Evolutionary conservation across 2,797 vertebrate genomes (phyloP).

Genomic region (Tragopan temminckii): DNA sequence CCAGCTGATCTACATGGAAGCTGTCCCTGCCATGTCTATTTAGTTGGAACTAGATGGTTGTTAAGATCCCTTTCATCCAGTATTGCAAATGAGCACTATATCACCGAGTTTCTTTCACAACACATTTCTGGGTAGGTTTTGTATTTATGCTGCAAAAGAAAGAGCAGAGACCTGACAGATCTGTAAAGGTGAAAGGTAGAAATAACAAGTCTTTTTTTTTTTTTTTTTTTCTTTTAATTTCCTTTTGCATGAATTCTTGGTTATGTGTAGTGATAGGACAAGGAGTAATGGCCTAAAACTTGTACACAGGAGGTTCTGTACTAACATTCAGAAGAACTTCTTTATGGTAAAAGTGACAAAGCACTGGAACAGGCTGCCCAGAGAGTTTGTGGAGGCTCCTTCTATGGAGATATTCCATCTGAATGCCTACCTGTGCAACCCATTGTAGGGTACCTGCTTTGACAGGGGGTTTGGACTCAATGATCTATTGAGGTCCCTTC

Average conservation of each 20-base stretch:
- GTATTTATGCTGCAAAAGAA: neutral
- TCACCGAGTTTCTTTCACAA: neutral
- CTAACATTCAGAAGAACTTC: no score
- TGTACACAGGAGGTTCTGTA: no score
- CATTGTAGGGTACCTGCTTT: no score
- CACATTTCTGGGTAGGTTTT: neutral
- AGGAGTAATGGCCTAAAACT: no score
- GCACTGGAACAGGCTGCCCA: no score
- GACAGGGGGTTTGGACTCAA: no score
- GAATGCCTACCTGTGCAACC: no score
- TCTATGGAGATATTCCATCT: no score
- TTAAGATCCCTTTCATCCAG: neutral
- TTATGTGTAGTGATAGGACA: no score
- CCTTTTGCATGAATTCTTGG: neutral
- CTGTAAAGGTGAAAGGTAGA: neutral
- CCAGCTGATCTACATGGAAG: neutral
- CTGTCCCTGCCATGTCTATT: neutral
- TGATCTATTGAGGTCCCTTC: no score
- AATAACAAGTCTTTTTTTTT: neutral
- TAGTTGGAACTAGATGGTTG: neutral
- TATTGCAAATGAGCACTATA: neutral
- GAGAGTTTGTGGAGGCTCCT: no score
- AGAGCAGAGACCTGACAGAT: neutral
- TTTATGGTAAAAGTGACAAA: no score
- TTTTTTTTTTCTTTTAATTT: neutral